Evolutionary conservation across 2,113 vertebrate species (phyloP).

Genomic region (Aleadryas rufinucha): DNA sequence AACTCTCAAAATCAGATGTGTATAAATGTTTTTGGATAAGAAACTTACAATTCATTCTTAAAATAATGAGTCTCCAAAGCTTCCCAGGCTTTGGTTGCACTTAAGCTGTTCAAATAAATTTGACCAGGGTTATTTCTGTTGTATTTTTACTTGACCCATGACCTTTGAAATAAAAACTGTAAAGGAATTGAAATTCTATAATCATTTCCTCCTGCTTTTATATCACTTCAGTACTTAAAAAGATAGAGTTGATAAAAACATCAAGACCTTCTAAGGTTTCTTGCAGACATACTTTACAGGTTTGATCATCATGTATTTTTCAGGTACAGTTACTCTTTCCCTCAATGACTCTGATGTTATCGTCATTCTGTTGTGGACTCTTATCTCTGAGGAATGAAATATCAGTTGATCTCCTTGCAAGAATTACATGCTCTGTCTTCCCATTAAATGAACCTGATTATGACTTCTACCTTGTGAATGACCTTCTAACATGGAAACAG

Average conservation of each 20-base stretch:
- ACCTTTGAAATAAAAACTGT: constrained; percentile 11
- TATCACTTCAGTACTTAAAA: not conserved
- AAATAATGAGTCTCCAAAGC: not conserved
- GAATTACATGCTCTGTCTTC: constrained; percentile 45
- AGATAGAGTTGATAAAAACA: constrained; percentile 46
- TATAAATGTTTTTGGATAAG: not conserved
- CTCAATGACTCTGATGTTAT: constrained; percentile 44
- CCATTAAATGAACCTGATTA: not conserved
- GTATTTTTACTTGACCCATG: not conserved
- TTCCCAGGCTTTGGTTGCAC: not conserved
- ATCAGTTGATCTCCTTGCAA: constrained; percentile 28
- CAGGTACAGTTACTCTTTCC: constrained; percentile 26
- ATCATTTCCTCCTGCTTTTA: constrained; percentile 17
- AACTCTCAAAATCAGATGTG: not conserved
- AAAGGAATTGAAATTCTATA: constrained; percentile 21
- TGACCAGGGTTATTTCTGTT: not conserved
- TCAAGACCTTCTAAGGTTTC: constrained; percentile 29
- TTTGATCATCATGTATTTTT: constrained; percentile 44
- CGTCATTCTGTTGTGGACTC: constrained; percentile 1
- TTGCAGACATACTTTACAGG: constrained; percentile 23
- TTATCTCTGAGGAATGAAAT: not conserved
- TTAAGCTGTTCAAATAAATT: not conserved
- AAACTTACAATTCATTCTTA: not conserved
- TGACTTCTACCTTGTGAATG: constrained; percentile 3
- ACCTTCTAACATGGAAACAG: not conserved